Percentiles rank a stretch among this genome's conserved stretches.
Evolutionary conservation across 2,113 vertebrate species (phyloP).

Genomic region (Periophthalmus modestus): DNA sequence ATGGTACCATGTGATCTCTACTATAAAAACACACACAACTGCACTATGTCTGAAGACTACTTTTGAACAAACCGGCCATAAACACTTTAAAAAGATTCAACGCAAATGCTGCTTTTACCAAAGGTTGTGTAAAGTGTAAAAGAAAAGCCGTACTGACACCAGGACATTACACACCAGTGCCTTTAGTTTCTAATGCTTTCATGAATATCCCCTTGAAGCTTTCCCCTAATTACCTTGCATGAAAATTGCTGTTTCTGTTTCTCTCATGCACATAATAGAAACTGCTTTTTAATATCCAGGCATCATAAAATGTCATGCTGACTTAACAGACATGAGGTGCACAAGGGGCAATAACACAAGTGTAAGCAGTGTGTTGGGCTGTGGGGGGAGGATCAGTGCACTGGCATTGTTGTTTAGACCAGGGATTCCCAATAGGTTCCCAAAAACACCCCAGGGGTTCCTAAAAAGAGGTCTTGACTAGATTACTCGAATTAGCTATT

Average conservation of each 20-base stretch:
- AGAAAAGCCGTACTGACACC: slow-evolving; percentile 73
- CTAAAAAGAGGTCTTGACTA: too few species aligned
- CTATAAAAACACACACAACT: slow-evolving; percentile 9
- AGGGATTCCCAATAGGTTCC: slow-evolving; percentile 5
- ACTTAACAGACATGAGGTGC: slow-evolving; percentile 77
- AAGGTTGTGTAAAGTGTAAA: slow-evolving; percentile 63
- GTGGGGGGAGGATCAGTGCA: slow-evolving; percentile 9
- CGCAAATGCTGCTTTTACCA: slow-evolving; percentile 48
- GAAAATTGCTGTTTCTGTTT: slow-evolving; percentile 74
- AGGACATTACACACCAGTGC: slow-evolving; percentile 76
- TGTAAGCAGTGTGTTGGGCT: slow-evolving; percentile 16
- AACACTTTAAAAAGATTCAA: slow-evolving; percentile 57
- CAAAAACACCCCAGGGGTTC: too few species aligned
- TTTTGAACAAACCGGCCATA: slow-evolving; percentile 15
- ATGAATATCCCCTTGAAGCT: slow-evolving; percentile 74
- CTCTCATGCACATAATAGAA: slow-evolving; percentile 75
- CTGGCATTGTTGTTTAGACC: slow-evolving; percentile 24
- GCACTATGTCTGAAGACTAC: background rate
- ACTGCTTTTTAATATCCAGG: slow-evolving; percentile 78
- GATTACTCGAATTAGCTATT: too few species aligned
- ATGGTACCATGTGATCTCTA: slow-evolving; percentile 33
- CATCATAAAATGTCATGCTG: slow-evolving; percentile 81
- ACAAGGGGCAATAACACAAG: slow-evolving; percentile 73
- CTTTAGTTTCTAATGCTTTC: slow-evolving; percentile 62
- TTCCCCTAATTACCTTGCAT: slow-evolving; percentile 75